phyloP scores from a whole-genome alignment of 2,113 vertebrate species.

The Picathartes gymnocephalus region DNA sequence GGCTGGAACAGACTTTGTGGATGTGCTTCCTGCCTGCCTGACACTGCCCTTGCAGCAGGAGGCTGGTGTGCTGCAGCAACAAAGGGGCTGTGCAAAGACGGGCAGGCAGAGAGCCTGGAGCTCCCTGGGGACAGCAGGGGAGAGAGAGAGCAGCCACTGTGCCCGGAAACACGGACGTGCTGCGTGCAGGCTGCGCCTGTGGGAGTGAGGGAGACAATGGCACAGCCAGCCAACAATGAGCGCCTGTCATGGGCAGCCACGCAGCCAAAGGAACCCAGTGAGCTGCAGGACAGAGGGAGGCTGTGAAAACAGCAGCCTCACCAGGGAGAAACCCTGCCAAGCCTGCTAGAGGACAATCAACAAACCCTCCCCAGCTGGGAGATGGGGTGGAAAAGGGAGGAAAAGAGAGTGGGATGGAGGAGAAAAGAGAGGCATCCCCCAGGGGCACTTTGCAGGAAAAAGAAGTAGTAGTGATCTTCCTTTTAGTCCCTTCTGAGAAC shows the following conservation, averaged over 20 bases:
- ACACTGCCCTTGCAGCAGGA: not conserved
- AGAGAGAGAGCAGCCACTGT: not conserved
- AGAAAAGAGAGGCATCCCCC: not conserved
- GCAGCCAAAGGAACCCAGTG: not conserved
- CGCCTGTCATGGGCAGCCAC: not conserved
- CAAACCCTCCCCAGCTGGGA: not conserved
- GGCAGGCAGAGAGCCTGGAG: not conserved
- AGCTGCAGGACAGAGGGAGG: not conserved
- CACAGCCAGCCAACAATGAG: constrained; percentile 22
- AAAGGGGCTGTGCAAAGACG: not conserved
- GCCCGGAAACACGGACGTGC: not conserved
- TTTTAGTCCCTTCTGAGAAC: not conserved
- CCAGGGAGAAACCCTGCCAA: constrained; percentile 24
- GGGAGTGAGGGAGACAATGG: constrained; percentile 26
- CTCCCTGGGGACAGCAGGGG: not conserved
- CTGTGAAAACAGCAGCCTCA: constrained; percentile 23
- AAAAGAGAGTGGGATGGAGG: not conserved
- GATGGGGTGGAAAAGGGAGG: not conserved
- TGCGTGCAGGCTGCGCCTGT: not conserved
- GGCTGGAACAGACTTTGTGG: not conserved
- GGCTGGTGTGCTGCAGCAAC: not conserved
- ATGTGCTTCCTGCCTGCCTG: not conserved
- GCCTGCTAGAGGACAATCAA: not conserved
- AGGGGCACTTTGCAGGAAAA: not conserved
- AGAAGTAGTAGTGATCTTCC: not conserved